These are phyloP conservation scores for Mustela nigripes DNA, from an alignment of 2,113 vertebrate species.

Conservation along the genomic window DNA sequence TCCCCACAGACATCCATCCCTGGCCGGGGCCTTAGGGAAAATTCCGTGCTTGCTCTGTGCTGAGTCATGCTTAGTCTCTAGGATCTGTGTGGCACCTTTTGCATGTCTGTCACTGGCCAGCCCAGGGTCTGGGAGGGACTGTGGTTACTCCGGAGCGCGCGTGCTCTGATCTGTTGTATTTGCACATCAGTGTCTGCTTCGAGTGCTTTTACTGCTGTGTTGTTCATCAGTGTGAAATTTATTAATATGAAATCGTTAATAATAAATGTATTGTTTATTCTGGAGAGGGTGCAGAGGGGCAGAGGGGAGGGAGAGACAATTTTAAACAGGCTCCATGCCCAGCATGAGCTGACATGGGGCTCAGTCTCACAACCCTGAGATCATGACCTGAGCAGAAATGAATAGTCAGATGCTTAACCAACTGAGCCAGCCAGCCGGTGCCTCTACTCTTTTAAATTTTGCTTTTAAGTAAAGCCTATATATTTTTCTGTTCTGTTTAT, in stretches of 20 bases:
- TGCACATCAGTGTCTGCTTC: neutral
- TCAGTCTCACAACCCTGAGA: neutral
- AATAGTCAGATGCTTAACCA: neutral
- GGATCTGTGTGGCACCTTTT: neutral
- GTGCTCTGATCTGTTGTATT: neutral
- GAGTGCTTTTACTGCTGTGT: neutral
- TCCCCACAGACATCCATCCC: neutral
- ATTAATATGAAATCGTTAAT: conserved; percentile 2
- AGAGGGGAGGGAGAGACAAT: neutral
- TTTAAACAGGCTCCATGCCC: neutral
- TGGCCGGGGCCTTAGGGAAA: conserved; percentile 45
- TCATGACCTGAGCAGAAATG: neutral
- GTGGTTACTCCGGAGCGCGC: neutral
- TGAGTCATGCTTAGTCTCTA: conserved; percentile 76
- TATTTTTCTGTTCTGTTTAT: conserved; percentile 43
- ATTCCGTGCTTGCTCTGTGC: conserved; percentile 65
- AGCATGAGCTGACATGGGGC: neutral
- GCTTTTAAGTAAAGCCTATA: conserved; percentile 20
- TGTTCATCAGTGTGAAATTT: neutral
- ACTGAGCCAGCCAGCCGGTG: neutral
- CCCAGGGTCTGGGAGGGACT: neutral
- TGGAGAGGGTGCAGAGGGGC: neutral
- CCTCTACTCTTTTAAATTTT: neutral
- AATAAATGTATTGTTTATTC: conserved; percentile 9
- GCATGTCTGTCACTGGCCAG: neutral